phyloP scores from a whole-genome alignment of 2,797 vertebrate species.

The Chelmon rostratus region DNA sequence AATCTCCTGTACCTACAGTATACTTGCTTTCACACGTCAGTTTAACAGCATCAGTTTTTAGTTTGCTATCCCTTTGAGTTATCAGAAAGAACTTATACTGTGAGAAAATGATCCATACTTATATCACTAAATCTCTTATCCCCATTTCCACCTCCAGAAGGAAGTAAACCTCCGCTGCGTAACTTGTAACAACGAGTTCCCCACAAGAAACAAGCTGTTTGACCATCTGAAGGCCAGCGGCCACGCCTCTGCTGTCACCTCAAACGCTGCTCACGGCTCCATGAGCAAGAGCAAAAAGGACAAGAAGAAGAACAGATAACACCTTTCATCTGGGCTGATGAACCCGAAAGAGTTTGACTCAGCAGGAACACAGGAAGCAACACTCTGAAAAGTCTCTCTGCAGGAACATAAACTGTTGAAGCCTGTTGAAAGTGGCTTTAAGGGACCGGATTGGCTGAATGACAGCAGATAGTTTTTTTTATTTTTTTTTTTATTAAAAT shows the following conservation, averaged over 20 bases:
- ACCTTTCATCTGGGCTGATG: background rate
- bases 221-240: conserved; percentile 94
- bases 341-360: conserved; percentile 20
- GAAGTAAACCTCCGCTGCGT: conserved; percentile 88
- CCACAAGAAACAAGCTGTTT: conserved; percentile 96
- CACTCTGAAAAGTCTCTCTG: background rate
- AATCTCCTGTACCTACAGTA: background rate
- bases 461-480: background rate
- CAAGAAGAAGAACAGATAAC: conserved; percentile 92
- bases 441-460: conserved; percentile 16
- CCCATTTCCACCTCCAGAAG: conserved; percentile 70
- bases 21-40: background rate
- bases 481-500: background rate
- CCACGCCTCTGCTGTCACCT: conserved; percentile 86
- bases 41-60: background rate
- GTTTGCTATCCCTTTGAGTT: background rate
- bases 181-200: conserved; percentile 90
- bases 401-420: background rate
- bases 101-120: background rate
- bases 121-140: background rate
- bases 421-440: conserved; percentile 16
- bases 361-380: background rate
- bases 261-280: conserved; percentile 65
- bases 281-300: conserved; percentile 89
- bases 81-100: background rate